Evolutionary conservation across 2,888 invertebrate genomes (phyloP).

Genomic region (Hirtodrosophila duncani): DNA sequence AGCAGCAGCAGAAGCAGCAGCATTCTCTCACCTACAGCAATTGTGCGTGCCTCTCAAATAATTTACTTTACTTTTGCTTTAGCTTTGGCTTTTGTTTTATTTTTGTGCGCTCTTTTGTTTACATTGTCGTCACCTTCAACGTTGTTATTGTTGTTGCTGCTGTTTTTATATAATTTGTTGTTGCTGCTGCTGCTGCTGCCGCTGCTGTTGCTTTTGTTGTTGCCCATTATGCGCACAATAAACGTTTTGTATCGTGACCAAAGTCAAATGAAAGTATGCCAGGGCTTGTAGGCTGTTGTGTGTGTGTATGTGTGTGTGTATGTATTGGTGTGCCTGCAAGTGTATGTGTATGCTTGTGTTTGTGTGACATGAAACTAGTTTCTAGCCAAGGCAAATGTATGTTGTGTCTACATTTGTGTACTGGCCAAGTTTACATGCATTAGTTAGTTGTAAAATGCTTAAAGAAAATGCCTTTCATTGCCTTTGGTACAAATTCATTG

Average conservation of each 20-base stretch:
- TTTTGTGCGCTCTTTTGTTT: constrained; percentile 56
- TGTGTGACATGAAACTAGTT: constrained; percentile 41
- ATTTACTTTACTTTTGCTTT: constrained; percentile 56
- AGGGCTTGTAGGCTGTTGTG: constrained; percentile 30
- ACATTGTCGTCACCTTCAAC: constrained; percentile 40
- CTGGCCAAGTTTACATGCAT: constrained; percentile 31
- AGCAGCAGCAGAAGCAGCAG: neutral
- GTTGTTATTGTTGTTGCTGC: constrained; percentile 25
- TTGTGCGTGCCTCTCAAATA: constrained; percentile 59
- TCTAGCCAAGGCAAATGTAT: constrained; percentile 30
- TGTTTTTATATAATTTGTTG: constrained; percentile 53
- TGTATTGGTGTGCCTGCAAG: neutral
- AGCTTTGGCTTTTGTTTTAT: constrained; percentile 43
- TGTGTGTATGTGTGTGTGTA: neutral
- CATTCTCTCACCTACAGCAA: constrained; percentile 31
- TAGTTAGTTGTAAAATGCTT: constrained; percentile 27
- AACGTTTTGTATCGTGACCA: constrained; percentile 73
- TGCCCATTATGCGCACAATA: constrained; percentile 57
- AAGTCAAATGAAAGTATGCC: constrained; percentile 72
- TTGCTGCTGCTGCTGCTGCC: constrained; percentile 47
- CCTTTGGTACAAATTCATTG: constrained; percentile 4
- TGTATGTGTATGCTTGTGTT: constrained; percentile 10
- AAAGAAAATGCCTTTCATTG: constrained; percentile 25
- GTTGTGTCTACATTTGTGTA: constrained; percentile 10
- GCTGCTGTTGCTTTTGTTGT: constrained; percentile 35